Evolutionary conservation across 2,797 vertebrate species (phyloP), one percentile per base, ranked within the genome.

Genomic region (Psittacula echo): DNA sequence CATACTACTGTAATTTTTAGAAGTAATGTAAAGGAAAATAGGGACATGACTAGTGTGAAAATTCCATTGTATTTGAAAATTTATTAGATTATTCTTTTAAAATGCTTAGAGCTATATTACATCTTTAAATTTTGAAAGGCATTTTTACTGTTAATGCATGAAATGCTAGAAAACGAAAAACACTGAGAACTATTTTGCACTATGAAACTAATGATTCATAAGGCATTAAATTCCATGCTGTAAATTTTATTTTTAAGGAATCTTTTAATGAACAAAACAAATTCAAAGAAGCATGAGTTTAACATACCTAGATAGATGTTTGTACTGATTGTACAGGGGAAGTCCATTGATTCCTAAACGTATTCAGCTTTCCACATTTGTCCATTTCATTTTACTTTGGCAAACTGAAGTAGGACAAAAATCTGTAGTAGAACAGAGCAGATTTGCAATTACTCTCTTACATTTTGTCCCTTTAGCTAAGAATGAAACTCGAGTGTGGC

Each of bases 401-500:
- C 73, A 91, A 66, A 71, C 44, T 79, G 39, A 91, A 76, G 37
- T 19, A 41, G 29, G 41, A 78, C 83, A 86, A 51, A 92, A 90
- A 82, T 79, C 39, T 64, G 34, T 66, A 58, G 34, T 65, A 67
- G 58, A 65, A 65, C 4, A 78, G 27, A 78, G 12, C 61, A 91
- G 81, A 77, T 65, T 74, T 72, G 30, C 60, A 93, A 54, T 94
- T 90, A 29, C 47, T 84, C 27, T 80, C 44, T 76, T 56, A 88
- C 47, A 45, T 67, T 58, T 88, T 91, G 51, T 89, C 54, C 70
- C 84, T 96, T 87, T 39, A 98, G 98, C 93, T 93, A 97, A 97
- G 92, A 98, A 98, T 96, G 97, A 98, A 96, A 98, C 94, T 53
- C 85, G 74, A 93, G 75, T 93, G 54, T 97, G 97, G 97, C 97